Percentiles rank a stretch among this genome's conserved stretches.
Conservation (phyloP, 2,797 vertebrate genomes). For the Tragopan temminckii region DNA sequence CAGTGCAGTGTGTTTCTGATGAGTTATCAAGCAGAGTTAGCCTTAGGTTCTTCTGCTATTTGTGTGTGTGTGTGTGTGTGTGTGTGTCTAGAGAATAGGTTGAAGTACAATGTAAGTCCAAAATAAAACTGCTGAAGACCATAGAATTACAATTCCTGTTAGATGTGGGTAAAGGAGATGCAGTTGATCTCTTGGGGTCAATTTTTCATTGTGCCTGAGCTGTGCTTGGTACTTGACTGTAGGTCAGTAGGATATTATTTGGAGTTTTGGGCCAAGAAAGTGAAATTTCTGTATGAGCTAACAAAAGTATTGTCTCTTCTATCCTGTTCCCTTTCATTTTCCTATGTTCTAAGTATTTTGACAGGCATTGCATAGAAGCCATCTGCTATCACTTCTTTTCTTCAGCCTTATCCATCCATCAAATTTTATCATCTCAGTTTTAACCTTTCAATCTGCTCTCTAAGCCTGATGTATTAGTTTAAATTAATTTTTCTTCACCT, state of each 20-base stretch:
- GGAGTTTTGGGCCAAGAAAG: background rate
- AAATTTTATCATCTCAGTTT: background rate
- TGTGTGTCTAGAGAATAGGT: background rate
- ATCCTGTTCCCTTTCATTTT: background rate
- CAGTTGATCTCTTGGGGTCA: background rate
- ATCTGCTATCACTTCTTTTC: background rate
- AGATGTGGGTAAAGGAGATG: background rate
- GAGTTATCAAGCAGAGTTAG: background rate
- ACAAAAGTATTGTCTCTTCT: background rate
- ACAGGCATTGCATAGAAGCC: background rate
- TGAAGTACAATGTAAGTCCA: background rate
- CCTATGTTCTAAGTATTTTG: background rate
- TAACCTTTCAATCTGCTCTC: background rate
- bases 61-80: no score
- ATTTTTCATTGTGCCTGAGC: background rate
- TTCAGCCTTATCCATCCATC: background rate
- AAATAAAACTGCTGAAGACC: background rate
- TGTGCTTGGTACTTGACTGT: background rate
- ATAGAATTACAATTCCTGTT: background rate
- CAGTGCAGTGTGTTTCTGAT: fast-evolving
- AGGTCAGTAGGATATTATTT: background rate
- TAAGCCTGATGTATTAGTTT: background rate
- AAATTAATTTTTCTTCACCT: background rate
- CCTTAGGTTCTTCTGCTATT: background rate
- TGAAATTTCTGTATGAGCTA: background rate